Conservation (phyloP, 1,140 invertebrate genomes). For the Hylyphantes graminicola region DNA sequence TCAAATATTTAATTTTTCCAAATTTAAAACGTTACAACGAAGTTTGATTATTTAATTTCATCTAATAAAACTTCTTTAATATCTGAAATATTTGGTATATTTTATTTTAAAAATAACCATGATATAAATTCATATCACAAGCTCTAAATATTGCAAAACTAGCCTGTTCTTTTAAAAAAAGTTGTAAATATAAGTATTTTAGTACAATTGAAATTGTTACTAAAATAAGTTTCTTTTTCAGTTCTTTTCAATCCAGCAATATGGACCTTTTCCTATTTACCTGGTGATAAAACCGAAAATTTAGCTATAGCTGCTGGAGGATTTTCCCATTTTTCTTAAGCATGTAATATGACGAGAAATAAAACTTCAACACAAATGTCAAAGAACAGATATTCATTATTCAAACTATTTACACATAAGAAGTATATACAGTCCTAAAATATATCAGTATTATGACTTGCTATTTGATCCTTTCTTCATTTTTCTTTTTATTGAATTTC, state of each 20-base stretch:
- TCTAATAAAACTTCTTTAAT: too few species aligned
- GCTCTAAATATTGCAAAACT: background rate
- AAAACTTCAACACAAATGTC: too few species aligned
- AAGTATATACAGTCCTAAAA: background rate
- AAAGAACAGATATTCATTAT: background rate
- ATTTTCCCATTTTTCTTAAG: conserved; percentile 68
- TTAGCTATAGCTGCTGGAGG: conserved; percentile 81
- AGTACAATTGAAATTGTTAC: background rate
- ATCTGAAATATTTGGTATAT: too few species aligned
- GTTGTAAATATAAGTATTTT: background rate
- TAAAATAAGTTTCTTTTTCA: conserved; percentile 65
- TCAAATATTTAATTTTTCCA: too few species aligned
- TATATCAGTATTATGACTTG: background rate
- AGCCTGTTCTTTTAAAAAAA: background rate
- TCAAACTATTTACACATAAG: conserved; percentile 19
- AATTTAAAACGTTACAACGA: too few species aligned
- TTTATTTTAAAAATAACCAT: too few species aligned
- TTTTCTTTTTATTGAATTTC: conserved; percentile 27
- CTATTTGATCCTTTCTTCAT: background rate
- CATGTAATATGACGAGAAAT: background rate
- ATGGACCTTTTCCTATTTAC: conserved; percentile 82
- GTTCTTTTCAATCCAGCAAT: conserved; percentile 78
- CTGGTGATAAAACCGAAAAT: conserved; percentile 76
- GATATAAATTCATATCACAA: too few species aligned
- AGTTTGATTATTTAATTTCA: too few species aligned